Evolutionary conservation across 2,797 vertebrate species (phyloP).

Genomic region (Chaetophractus vellerosus): DNA sequence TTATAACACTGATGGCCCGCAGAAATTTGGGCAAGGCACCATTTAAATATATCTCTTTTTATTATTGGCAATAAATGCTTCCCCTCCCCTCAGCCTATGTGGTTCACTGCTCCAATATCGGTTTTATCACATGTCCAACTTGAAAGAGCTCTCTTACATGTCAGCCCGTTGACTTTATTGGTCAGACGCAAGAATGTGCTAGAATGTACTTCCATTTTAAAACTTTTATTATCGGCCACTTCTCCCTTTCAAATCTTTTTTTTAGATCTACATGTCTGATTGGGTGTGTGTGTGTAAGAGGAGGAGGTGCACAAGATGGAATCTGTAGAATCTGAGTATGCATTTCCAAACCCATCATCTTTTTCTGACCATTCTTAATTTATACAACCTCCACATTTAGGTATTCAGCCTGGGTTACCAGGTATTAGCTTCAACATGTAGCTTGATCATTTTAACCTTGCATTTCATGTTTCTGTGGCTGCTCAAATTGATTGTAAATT

Average conservation of each 20-base stretch:
- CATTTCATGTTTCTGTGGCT: not conserved
- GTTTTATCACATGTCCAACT: constrained; percentile 10
- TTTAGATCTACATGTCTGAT: not conserved
- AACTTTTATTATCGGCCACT: not conserved
- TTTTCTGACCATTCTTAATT: not conserved
- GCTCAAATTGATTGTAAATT: not conserved
- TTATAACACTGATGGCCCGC: not conserved
- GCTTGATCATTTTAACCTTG: not conserved
- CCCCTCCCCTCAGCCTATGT: not conserved
- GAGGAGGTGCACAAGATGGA: not conserved
- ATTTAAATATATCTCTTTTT: constrained; percentile 24
- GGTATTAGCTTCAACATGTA: not conserved
- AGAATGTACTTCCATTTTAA: not conserved
- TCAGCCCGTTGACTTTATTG: not conserved
- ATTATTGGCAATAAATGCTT: constrained; percentile 3
- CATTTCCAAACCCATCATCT: constrained; percentile 2
- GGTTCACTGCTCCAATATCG: not conserved
- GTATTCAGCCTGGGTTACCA: not conserved
- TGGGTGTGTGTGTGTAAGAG: not conserved
- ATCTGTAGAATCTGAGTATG: not conserved
- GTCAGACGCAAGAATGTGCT: not conserved
- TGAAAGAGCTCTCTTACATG: not conserved
- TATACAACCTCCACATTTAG: not conserved
- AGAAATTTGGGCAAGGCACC: not conserved
- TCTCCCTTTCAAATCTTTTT: not conserved